Conservation (phyloP, 2,888 invertebrate genomes). For the Morinoia aosen region DNA sequence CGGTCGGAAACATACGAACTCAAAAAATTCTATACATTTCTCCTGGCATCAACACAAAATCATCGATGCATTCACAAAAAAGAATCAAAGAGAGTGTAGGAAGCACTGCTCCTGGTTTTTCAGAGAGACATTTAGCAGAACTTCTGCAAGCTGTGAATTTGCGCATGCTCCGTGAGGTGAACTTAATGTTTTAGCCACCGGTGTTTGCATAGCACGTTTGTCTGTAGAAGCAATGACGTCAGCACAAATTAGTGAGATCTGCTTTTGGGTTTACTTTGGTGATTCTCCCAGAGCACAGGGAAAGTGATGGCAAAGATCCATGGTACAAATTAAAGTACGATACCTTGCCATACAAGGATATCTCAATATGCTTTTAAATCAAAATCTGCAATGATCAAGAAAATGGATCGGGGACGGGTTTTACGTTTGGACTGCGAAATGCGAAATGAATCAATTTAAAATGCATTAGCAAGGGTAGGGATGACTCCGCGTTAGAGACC, state of each 20-base stretch:
- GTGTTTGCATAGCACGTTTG: constrained; percentile 39
- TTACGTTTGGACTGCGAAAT: not conserved
- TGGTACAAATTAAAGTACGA: constrained; percentile 11
- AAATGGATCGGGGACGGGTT: not conserved
- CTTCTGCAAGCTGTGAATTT: constrained; percentile 32
- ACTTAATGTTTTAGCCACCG: constrained; percentile 38
- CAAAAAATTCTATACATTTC: not conserved
- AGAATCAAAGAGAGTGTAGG: not conserved
- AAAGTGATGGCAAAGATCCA: constrained; percentile 36
- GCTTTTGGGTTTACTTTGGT: constrained; percentile 41
- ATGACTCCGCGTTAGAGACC: not conserved
- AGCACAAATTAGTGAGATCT: constrained; percentile 51
- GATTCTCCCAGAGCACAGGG: constrained; percentile 19
- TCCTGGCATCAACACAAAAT: not conserved
- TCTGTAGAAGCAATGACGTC: constrained; percentile 50
- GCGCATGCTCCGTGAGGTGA: constrained; percentile 4
- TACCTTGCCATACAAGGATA: constrained; percentile 16
- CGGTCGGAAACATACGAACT: not conserved
- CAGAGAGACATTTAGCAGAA: not conserved
- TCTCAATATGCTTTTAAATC: not conserved
- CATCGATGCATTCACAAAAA: not conserved
- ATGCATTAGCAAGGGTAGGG: not conserved
- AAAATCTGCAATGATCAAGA: not conserved
- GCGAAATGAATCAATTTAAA: not conserved
- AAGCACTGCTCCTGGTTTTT: not conserved